Base-by-base conservation (phyloP, 2,113 vertebrate genomes). In the Hiodon tergisus region DNA sequence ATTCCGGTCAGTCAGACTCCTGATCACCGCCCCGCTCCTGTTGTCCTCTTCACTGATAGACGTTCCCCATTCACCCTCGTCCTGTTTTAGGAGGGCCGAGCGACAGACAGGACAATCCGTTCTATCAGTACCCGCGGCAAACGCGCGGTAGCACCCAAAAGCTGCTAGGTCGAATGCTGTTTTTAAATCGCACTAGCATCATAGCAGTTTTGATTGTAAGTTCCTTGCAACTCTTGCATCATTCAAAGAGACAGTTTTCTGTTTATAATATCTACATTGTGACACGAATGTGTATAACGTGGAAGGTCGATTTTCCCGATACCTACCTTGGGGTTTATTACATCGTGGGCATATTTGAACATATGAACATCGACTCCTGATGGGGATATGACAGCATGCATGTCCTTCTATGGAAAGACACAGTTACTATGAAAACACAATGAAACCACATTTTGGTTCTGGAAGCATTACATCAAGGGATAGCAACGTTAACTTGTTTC, bases 1-100 rank as follows among this genome's bases (percentile, higher is more conserved):
- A 58, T 93, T 89, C 0, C 92, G 82, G 76, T 93, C 92, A 55
- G 90, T 91, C 71, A 95, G 77, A 66, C 92, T 93, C 77, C 89
- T 85, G 78, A 95, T 83, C 75, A 93, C 71, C 69, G 90, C 84
- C 78, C 92, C 94, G 17, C 78, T 84, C 53, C 80, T 70, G 0
- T 91, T 92, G 1, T 91, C 88, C 61, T 93, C 93, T 76, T 95
- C 92, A 75, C 86, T 89, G 79, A 96, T 85, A 66, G 90, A 90
- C 81, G 94, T 91, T 67, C 93, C 94, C 66, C 95, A 86, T 59
- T 89, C 90, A 13, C 85, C 88, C 73, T 92, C 90, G 85, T 95
- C 94, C 95, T 96, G 72, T 50, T 50, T 50, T 16, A 48, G n/a
- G 14, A 52, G 17, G 48, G 9, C n/a, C 4, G 57, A 71, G 16